Percentiles rank a stretch among this genome's conserved stretches.
Evolutionary conservation across 2,888 invertebrate genomes (phyloP).

Genomic region (Thyatira batis): DNA sequence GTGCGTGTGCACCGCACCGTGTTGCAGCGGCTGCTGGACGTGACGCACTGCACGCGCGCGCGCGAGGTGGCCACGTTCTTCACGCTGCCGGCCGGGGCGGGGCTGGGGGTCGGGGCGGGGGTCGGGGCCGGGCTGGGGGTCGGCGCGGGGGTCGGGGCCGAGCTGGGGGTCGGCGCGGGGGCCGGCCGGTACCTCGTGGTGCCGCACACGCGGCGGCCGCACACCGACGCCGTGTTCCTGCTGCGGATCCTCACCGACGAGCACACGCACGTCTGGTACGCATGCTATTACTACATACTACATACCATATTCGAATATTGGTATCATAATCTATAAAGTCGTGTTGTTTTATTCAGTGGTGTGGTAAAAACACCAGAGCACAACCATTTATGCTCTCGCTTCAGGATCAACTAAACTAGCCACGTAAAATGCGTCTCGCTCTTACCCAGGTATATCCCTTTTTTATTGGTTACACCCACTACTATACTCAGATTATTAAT

Average conservation of each 20-base stretch:
- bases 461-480: no score
- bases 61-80: constrained; percentile 86
- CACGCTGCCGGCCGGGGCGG: constrained; percentile 79
- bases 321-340: no score
- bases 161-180: background rate
- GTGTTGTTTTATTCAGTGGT: no score
- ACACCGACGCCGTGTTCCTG: constrained; percentile 87
- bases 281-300: no score
- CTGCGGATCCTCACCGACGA: constrained; percentile 87
- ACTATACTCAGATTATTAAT: no score
- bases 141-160: constrained; percentile 81
- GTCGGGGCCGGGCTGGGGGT: constrained; percentile 84
- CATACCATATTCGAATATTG: no score
- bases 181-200: constrained; percentile 88
- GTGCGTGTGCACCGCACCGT: no score
- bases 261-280: constrained; percentile 87
- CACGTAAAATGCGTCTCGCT: no score
- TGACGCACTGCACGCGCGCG: constrained; percentile 83
- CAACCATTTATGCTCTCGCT: no score
- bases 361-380: no score
- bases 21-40: constrained; percentile 83
- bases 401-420: no score
- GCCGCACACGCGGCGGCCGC: constrained; percentile 86
- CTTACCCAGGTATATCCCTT: no score
- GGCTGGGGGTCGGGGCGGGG: background rate